These are phyloP conservation scores for Cirrhinus molitorella DNA, from an alignment of 2,797 vertebrate genomes.

Conservation along the genomic window DNA sequence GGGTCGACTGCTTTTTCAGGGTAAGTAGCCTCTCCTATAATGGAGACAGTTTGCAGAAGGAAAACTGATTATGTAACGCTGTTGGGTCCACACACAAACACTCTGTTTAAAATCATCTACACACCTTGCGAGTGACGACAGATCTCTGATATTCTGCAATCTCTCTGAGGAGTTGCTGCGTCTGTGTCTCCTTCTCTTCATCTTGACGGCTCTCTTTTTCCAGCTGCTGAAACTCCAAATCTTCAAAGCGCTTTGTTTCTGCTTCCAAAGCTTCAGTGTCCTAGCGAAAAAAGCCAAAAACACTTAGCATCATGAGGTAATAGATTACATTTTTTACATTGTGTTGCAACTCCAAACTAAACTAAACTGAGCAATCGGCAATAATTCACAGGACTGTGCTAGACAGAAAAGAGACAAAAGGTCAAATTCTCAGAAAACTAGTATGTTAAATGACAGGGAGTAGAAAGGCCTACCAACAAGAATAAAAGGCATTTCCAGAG, in stretches of 20 bases:
- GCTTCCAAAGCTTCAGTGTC: constrained; percentile 83
- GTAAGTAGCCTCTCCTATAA: constrained; percentile 89
- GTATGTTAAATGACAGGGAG: constrained; percentile 21
- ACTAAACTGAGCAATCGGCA: background rate
- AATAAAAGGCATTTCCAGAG: constrained; percentile 27
- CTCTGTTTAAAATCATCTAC: background rate
- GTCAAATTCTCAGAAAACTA: background rate
- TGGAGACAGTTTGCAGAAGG: constrained; percentile 34
- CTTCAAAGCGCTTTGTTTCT: constrained; percentile 88
- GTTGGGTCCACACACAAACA: constrained; percentile 30
- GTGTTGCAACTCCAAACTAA: constrained; percentile 12
- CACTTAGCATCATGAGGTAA: background rate
- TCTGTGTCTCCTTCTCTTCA: constrained; percentile 90
- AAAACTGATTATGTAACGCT: constrained; percentile 34
- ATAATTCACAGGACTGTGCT: background rate
- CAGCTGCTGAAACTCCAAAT: constrained; percentile 94
- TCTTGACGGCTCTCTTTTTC: constrained; percentile 89
- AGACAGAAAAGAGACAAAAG: background rate
- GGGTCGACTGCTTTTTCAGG: constrained; percentile 91
- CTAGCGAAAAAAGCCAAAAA: constrained; percentile 67
- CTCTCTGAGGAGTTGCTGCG: constrained; percentile 87
- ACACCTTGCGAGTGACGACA: constrained; percentile 89
- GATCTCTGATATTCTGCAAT: constrained; percentile 90
- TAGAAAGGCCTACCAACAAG: constrained; percentile 39
- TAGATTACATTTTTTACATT: background rate